phyloP scores from a whole-genome alignment of 2,888 invertebrate genomes.

The Spodoptera littoralis region DNA sequence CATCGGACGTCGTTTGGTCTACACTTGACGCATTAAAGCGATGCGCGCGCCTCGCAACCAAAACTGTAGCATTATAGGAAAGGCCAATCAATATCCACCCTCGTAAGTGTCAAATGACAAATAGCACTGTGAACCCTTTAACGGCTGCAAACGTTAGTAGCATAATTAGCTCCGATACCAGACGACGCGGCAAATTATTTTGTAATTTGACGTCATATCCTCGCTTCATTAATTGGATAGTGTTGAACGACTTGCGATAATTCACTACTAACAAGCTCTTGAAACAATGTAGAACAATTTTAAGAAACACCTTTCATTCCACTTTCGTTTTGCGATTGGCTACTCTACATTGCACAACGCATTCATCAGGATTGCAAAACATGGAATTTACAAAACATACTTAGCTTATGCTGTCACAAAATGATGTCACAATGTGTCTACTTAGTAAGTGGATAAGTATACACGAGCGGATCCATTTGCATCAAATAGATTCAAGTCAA shows the following conservation, averaged over 20 bases:
- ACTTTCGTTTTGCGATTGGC: constrained; percentile 35
- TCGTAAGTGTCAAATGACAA: constrained; percentile 75
- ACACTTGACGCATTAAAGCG: constrained; percentile 43
- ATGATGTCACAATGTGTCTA: constrained; percentile 41
- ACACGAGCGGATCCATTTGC: constrained; percentile 38
- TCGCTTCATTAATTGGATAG: constrained; percentile 59
- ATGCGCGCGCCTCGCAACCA: constrained; percentile 47
- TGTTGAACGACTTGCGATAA: constrained; percentile 52
- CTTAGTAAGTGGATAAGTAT: constrained; percentile 27
- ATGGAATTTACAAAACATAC: constrained; percentile 38
- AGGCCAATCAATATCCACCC: constrained; percentile 73
- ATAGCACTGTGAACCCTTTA: constrained; percentile 60
- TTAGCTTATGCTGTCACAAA: constrained; percentile 39
- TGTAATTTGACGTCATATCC: constrained; percentile 77
- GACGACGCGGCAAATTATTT: constrained; percentile 71
- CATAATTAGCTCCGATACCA: constrained; percentile 68
- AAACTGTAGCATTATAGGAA: constrained; percentile 53
- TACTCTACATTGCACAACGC: constrained; percentile 30
- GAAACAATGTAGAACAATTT: constrained; percentile 8
- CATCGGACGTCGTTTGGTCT: constrained; percentile 53
- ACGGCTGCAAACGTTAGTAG: constrained; percentile 53
- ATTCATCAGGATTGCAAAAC: constrained; percentile 42
- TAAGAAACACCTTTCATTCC: constrained; percentile 30
- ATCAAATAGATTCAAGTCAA: constrained; percentile 49
- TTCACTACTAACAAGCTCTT: constrained; percentile 56